Evolutionary conservation across 2,797 vertebrate genomes (phyloP), one percentile per base, ranked within the genome.

Genomic region (Podarcis siculus): DNA sequence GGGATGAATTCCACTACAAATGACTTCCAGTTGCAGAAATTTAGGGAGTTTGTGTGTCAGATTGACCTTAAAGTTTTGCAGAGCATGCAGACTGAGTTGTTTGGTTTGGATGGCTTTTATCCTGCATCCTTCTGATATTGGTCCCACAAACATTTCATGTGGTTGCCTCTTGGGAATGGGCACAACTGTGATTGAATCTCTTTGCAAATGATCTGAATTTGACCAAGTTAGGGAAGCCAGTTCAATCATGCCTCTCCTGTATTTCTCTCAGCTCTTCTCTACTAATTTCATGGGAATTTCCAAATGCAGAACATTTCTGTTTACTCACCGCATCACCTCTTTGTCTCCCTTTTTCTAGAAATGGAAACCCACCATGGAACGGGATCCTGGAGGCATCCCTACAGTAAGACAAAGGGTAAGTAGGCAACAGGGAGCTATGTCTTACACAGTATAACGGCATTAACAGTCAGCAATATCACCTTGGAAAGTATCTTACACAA

Each of bases 351-450:
- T 32, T 30, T 15, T 85, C 55, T 85, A 92, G 90, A 91, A 88
- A 76, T 92, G 79, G 86, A 91, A 90, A 72, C 80, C 79, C 10
- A 42, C 61, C 32, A 8, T 86, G 49, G 80, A 88, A 55, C 61
- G 58, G 27, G 83, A 88, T 72, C 66, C 79, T 49, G 27, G 55
- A 42, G 42, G 32, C 32, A 49, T 64, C 30, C 21, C 80, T 19
- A 6, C 32, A 32, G 13, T 66, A 37, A 30, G 42, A 23, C 73
- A 5, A 67, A 76, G 32, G 87, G 90, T 91, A 79, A 79, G 90
- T 73, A 69, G 21, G 71, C 58, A 71, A 27, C 35, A 75, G 27
- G 35, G 32, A 17, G 55, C 1, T 1, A n/a, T n/a, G n/a, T 15
- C 25, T 49, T 13, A 19, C 42, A 32, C 3, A 17, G 15, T 79